Evolutionary conservation across 2,797 vertebrate species (phyloP).

Genomic region (Clarias fuscus): DNA sequence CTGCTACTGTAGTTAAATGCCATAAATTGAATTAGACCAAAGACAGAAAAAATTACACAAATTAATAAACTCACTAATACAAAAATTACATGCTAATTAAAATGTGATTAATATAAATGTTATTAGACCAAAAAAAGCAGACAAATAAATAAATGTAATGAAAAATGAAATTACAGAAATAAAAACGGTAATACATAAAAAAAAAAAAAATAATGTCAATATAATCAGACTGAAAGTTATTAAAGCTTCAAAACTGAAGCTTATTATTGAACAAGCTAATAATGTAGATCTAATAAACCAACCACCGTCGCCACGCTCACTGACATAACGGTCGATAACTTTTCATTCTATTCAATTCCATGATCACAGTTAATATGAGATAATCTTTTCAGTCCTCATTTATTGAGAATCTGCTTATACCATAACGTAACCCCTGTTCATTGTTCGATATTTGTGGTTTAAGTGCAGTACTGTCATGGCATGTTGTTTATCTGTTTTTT

Average conservation of each 20-base stretch:
- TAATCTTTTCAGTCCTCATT: neutral
- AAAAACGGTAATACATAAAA: neutral
- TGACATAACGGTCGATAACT: neutral
- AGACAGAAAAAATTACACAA: neutral
- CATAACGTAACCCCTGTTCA: neutral
- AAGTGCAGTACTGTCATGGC: neutral
- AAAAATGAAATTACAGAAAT: neutral
- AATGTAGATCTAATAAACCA: neutral
- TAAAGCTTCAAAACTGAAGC: neutral
- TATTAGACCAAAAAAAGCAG: neutral
- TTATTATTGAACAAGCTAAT: neutral
- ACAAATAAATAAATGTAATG: neutral
- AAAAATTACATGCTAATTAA: too few relatives aligned
- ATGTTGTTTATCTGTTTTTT: constrained; percentile 3
- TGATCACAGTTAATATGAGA: neutral
- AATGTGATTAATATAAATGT: neutral
- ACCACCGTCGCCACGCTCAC: neutral
- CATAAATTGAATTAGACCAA: neutral
- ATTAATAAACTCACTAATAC: neutral
- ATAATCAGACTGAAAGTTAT: neutral
- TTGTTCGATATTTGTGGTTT: neutral
- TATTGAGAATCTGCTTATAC: neutral
- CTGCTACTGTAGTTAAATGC: neutral
- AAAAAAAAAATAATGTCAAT: neutral
- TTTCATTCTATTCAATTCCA: neutral